Conservation (phyloP, 2,888 invertebrate species). For the Stictocephala bisonia region DNA sequence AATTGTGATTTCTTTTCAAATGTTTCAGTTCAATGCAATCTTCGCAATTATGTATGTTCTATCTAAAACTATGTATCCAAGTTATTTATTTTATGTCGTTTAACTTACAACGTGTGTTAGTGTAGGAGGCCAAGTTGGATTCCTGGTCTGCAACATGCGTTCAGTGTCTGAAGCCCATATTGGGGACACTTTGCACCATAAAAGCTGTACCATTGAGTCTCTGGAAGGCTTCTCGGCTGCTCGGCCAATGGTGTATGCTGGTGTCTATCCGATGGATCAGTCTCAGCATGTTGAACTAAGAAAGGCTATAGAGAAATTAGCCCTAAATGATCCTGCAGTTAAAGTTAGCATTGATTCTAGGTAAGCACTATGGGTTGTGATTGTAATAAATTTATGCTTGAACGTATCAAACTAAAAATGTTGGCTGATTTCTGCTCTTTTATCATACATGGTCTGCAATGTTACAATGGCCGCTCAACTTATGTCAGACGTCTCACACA, state of each 20-base stretch:
- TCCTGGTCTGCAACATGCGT: constrained; percentile 84
- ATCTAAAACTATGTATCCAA: background rate
- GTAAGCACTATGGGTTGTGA: constrained; percentile 68
- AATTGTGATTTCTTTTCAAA: too few species aligned
- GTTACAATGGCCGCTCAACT: background rate
- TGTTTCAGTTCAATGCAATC: too few species aligned
- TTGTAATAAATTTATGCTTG: too few species aligned
- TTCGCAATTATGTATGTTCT: too few species aligned
- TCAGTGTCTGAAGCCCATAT: constrained; percentile 78
- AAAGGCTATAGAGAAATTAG: constrained; percentile 88
- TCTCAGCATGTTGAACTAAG: constrained; percentile 80
- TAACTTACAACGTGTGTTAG: too few species aligned
- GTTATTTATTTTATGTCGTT: constrained; percentile 15
- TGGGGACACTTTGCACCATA: constrained; percentile 79
- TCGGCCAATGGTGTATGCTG: constrained; percentile 88
- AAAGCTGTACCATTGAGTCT: constrained; percentile 68
- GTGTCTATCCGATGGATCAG: constrained; percentile 92
- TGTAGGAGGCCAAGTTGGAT: constrained; percentile 93
- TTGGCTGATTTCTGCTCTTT: background rate
- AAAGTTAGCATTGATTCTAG: constrained; percentile 83
- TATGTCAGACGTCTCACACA: too few species aligned
- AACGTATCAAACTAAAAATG: too few species aligned
- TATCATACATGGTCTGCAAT: background rate
- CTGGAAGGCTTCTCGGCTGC: constrained; percentile 75
- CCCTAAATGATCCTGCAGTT: constrained; percentile 95